Evolutionary conservation across 2,888 invertebrate species (phyloP), one percentile per base, ranked within the genome.

Genomic region (Chorisops tibialis): DNA sequence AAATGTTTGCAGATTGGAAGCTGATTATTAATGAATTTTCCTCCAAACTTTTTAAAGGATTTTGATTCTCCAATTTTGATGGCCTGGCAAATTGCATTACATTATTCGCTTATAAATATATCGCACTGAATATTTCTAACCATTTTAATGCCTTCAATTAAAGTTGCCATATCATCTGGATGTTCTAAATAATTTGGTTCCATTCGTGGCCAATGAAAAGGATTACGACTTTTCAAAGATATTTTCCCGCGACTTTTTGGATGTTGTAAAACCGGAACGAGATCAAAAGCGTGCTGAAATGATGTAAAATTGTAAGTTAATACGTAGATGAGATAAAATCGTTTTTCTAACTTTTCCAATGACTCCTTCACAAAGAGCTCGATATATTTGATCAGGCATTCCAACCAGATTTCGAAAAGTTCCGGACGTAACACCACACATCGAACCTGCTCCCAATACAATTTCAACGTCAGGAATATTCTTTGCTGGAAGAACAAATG

Each of bases 161-260:
- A 81, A 4, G 86, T 84, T 18, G 80, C 76, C n/a, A 91, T 70
- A 73, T 96, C 95, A 24, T 85, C 82, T 3, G 83, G 82, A 69
- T 87, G 78, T 59, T 85, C 80, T 73, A 93, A 88, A 76, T 93
- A 96, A 78, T 95, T 93, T 0, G 91, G 86, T 51, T 90, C 82
- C 71, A 96, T 85, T 59, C 83, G 78, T 0, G 96, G 96, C 76
- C 87, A 85, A 58, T 88, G 86, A 21, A 84, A 79, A 0, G 93
- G 91, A 79, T 90, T 85, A 0, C 80, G 77, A 59, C 87, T 87
- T 62, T 84, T 84, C 52, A 97, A 78, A 16, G 80, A 82, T 49
- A 92, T 81, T 48, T 88, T 80, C 0, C 92, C 92, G 16, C 85
- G 81, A 69, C 91, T 91, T 61, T 85, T 84, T 0, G 92, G 91